Base-by-base conservation (phyloP, 2,888 invertebrate species). In the Ichneumoninae sp. region DNA sequence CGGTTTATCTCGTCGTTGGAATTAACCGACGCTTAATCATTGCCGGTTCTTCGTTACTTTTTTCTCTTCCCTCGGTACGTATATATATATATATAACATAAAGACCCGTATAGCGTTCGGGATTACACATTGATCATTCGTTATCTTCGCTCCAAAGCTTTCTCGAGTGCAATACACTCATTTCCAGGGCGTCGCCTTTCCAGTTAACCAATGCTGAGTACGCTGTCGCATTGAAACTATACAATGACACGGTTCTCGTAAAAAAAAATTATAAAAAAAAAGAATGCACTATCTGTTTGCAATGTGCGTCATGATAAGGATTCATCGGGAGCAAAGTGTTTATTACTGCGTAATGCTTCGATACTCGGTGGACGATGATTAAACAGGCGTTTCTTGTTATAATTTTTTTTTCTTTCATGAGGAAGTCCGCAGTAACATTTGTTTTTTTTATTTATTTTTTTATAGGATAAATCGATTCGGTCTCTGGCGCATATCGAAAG, bases 221-320 rank as follows among this genome's bases (percentile, higher is more conserved):
- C 8, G 54, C 54, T 5, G 22, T 54, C 54, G 2, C 44, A 22
- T 54, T 22, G 54, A 54, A 54, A 22, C 19, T 3, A 68, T 16
- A 66, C 6, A 63, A 63, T 36, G 57, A 69, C 52, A 19, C 40
- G 26, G 60, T 16, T 60, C 16, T 44, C 44, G 26, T 22, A 50
- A 57, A 26, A 60, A 52, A 16, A 63, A 63, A 70, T 10, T 10
- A 40, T 40, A 19, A 19, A 40, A 8, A 40, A 40, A 36, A 65
- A 66, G 13, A 40, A 22, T 36, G 60, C 7, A 57, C 66, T 33
- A 73, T 82, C 57, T n/a, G 54, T 47, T 77, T 78, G n/a, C 63
- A 78, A 22, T 19, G 68, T 83, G 83, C 47, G 73, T 78, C 78
- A 83, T 22, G 40, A 60, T 19, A 36, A 68, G 36, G 68, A 78